Conservation (phyloP, 30 jellyfish, hydroid and myxozoan species). For the Aurelia sp. region DNA sequence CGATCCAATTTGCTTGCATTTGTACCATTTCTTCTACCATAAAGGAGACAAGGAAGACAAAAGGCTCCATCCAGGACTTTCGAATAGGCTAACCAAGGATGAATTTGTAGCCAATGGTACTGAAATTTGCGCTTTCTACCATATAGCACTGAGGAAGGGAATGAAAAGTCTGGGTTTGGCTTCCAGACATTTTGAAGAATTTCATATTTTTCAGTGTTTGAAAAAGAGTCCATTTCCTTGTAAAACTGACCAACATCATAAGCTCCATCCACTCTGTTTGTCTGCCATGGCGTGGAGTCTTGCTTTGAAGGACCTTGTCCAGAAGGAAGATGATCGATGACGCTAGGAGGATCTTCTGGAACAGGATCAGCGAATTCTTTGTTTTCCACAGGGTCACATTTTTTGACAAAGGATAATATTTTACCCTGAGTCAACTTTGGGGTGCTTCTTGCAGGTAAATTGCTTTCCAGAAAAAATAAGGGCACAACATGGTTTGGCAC, state of each 20-base stretch:
- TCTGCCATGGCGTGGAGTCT: too few relatives aligned
- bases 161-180: not conserved
- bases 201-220: slow-evolving; percentile 11
- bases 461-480: not conserved
- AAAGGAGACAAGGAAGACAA: slow-evolving; percentile 41
- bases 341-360: too few relatives aligned
- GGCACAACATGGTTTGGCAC: not conserved
- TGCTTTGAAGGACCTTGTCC: too few relatives aligned
- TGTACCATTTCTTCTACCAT: slow-evolving; percentile 23
- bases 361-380: too few relatives aligned
- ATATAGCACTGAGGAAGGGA: not conserved
- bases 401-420: too few relatives aligned
- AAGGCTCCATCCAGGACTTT: slow-evolving; percentile 52
- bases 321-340: too few relatives aligned
- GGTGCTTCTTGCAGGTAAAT: too few relatives aligned
- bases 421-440: too few relatives aligned
- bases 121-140: slow-evolving; percentile 7
- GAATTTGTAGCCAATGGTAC: slow-evolving; percentile 12
- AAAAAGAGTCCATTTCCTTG: not conserved
- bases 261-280: too few relatives aligned
- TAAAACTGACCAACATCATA: not conserved
- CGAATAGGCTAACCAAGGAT: slow-evolving; percentile 26
- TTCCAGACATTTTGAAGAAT: slow-evolving; percentile 8
- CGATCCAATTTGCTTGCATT: not conserved
- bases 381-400: too few relatives aligned